Percentiles rank a stretch among this genome's conserved stretches.
phyloP scores from a whole-genome alignment of 2,888 invertebrate species.

The Rhogogaster chlorosoma region DNA sequence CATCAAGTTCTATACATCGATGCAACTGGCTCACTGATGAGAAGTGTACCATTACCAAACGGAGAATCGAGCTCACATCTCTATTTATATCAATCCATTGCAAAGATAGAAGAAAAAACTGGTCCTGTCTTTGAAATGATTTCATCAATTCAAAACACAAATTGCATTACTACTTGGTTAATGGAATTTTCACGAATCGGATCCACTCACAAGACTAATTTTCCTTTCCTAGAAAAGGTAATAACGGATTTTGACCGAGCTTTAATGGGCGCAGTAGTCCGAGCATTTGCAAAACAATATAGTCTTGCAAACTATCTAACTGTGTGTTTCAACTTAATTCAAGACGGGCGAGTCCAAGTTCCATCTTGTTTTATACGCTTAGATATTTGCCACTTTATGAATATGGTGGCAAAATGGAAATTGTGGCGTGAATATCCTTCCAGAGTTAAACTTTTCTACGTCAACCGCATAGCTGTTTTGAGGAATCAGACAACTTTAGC shows the following conservation, averaged over 20 bases:
- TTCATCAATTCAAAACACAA: background rate
- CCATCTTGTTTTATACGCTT: background rate
- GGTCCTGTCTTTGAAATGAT: background rate
- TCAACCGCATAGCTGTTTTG: background rate
- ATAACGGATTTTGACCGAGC: constrained; percentile 3
- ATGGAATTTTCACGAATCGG: background rate
- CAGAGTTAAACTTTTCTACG: background rate
- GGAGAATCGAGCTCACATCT: background rate
- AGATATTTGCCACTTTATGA: background rate
- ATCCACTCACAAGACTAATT: background rate
- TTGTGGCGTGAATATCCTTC: background rate
- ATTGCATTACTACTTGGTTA: background rate
- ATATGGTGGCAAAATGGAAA: background rate
- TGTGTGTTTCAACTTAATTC: background rate
- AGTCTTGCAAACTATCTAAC: background rate
- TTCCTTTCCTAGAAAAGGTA: background rate
- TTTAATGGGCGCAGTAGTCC: background rate
- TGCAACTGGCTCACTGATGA: background rate
- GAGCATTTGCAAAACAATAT: background rate
- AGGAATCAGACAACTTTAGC: background rate
- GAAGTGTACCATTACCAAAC: background rate
- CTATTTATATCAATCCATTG: background rate
- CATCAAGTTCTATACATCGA: background rate
- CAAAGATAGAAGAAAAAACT: background rate
- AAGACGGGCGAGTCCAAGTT: background rate